phyloP scores from a whole-genome alignment of 2,113 vertebrate species.

The Azemiops feae region DNA sequence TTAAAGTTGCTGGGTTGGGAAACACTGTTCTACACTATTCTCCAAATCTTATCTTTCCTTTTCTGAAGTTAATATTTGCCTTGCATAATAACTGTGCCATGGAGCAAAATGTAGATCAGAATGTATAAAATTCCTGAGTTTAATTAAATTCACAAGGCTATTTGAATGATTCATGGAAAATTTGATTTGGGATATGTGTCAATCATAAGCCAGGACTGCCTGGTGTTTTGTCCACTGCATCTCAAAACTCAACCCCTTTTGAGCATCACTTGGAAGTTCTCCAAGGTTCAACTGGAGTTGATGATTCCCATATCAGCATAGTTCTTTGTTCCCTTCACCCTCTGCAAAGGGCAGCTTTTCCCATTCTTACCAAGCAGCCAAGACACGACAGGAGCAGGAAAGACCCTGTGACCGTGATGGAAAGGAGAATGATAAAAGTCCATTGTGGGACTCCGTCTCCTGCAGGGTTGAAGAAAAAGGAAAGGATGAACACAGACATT shows the following conservation, averaged over 20 bases:
- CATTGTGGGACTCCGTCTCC: neutral
- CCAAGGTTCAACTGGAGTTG: neutral
- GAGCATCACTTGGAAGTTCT: neutral
- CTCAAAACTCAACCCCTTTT: neutral
- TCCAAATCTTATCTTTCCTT: neutral
- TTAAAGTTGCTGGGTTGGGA: neutral
- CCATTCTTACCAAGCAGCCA: constrained; percentile 4
- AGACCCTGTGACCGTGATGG: neutral
- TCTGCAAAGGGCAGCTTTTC: neutral
- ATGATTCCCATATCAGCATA: neutral
- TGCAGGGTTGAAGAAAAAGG: neutral
- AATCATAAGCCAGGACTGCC: neutral
- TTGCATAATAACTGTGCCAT: neutral
- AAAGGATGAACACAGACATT: neutral
- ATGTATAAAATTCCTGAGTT: neutral
- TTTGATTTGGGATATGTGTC: neutral
- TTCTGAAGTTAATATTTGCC: neutral
- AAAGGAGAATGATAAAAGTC: neutral
- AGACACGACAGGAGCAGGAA: neutral
- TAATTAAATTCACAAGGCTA: neutral
- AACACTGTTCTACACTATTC: neutral
- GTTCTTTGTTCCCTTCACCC: neutral
- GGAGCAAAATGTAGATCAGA: neutral
- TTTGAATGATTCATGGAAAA: neutral
- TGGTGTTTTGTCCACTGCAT: neutral